Percentiles rank a stretch among this genome's conserved stretches.
phyloP scores from a whole-genome alignment of 2,888 invertebrate species.

The Agrotis segetum region DNA sequence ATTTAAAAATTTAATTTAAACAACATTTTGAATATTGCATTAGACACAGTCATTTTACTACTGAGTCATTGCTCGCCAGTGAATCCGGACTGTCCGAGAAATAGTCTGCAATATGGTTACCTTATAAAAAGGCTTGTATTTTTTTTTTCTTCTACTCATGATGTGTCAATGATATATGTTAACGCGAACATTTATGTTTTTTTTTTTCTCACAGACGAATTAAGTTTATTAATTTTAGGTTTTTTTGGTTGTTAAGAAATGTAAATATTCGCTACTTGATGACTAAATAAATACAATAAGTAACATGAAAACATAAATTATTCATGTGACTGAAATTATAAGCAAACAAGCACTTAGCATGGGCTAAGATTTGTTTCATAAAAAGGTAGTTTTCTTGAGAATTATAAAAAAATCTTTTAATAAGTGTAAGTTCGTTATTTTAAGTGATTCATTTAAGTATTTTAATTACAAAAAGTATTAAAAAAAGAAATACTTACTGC shows the following conservation, averaged over 20 bases:
- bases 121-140: conserved; percentile 30
- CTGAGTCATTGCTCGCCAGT: conserved; percentile 2
- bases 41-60: neutral
- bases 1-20: conserved; percentile 31
- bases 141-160: conserved; percentile 45
- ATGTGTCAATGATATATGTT: conserved; percentile 15
- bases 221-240: conserved; percentile 2
- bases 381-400: neutral
- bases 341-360: neutral
- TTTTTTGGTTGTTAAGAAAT: neutral
- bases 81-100: conserved; percentile 49
- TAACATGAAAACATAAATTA: neutral
- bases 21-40: neutral
- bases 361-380: neutral
- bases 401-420: neutral
- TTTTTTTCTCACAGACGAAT: neutral
- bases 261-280: neutral
- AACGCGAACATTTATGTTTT: conserved; percentile 14
- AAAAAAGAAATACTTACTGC: conserved; percentile 4
- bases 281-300: neutral
- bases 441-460: no score
- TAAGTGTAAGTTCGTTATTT: no score
- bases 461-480: neutral
- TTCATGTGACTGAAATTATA: neutral
- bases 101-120: conserved; percentile 43